Percentiles rank a stretch among this genome's conserved stretches.
Evolutionary conservation across 2,113 vertebrate species (phyloP).

Genomic region (Dipodomys spectabilis): DNA sequence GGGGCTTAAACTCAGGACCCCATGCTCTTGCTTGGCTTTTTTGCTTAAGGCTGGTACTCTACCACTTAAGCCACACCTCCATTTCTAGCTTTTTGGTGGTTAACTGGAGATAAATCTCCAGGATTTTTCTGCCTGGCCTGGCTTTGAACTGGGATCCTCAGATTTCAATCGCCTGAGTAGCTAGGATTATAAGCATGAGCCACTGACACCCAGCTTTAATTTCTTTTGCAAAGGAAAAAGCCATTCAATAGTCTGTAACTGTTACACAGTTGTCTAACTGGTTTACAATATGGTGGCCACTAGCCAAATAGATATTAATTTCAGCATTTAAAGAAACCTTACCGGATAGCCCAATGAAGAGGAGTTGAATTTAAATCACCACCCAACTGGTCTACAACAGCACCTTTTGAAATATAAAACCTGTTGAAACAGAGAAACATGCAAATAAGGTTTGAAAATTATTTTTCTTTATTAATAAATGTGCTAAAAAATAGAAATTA

Average conservation of each 20-base stretch:
- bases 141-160: no score
- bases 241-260: background rate
- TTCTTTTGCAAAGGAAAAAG: background rate
- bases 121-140: no score
- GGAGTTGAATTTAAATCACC: constrained; percentile 98
- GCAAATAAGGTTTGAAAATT: constrained; percentile 55
- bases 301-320: background rate
- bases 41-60: no score
- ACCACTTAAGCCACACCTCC: no score
- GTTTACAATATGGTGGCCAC: background rate
- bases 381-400: constrained; percentile 95
- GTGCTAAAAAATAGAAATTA: constrained; percentile 48
- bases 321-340: constrained; percentile 67
- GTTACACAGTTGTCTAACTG: background rate
- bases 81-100: no score
- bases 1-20: no score
- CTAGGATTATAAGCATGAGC: no score
- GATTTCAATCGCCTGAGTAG: no score
- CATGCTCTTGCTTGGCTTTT: no score
- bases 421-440: constrained; percentile 84
- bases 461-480: constrained; percentile 33
- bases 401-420: constrained; percentile 97
- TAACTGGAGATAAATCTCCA: no score
- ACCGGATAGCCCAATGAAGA: constrained; percentile 98
- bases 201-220: background rate